phyloP scores from a whole-genome alignment of 1,140 invertebrate genomes.

The Temnothorax nylanderi region DNA sequence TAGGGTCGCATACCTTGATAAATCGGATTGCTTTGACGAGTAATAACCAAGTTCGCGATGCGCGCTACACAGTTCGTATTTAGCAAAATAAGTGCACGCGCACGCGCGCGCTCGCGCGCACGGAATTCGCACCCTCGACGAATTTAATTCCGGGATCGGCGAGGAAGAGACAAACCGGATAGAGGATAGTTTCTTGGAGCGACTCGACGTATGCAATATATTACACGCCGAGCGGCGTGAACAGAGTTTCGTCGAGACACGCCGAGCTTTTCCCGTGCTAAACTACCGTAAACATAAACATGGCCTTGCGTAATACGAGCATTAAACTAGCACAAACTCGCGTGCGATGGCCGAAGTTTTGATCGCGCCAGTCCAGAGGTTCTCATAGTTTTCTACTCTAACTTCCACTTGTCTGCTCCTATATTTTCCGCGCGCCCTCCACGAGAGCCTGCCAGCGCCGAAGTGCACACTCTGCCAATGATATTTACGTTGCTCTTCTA shows the following conservation, averaged over 20 bases:
- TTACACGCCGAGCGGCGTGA: conserved; percentile 43
- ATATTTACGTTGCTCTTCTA: conserved; percentile 31
- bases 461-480: neutral
- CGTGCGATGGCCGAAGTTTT: conserved; percentile 56
- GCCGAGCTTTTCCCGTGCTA: conserved; percentile 26
- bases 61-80: neutral
- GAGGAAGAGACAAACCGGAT: conserved; percentile 20
- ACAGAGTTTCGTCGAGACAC: conserved; percentile 46
- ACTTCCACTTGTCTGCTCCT: conserved; percentile 2
- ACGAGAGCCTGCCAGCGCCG: neutral
- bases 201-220: conserved; percentile 35
- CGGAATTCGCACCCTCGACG: neutral
- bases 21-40: conserved; percentile 50
- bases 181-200: conserved; percentile 31
- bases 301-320: conserved; percentile 51
- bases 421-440: conserved; percentile 2
- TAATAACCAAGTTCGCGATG: conserved; percentile 19
- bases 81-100: conserved; percentile 32
- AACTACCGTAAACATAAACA: conserved; percentile 59
- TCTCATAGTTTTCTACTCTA: conserved; percentile 45
- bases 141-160: conserved; percentile 27
- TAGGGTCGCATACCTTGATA: conserved; percentile 23
- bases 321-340: conserved; percentile 60
- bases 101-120: neutral
- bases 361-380: conserved; percentile 52